A percentile compares a stretch with the other conserved stretches of the same genome.
Conservation (phyloP, 1,140 invertebrate species). For the Drosophila arawakana region DNA sequence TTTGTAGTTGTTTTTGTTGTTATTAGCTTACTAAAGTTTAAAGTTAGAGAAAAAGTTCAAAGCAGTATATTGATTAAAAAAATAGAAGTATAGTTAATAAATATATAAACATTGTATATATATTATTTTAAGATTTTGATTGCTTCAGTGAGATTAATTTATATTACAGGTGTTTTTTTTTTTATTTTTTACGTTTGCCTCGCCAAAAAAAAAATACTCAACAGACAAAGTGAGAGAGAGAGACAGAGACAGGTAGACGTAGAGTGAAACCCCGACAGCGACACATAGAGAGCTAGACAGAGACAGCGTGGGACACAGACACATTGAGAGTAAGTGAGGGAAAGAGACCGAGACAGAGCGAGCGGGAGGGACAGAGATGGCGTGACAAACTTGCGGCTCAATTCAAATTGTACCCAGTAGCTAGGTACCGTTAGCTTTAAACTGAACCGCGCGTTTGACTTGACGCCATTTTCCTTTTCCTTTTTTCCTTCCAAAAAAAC, state of each 20-base stretch:
- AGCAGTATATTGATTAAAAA: conserved; percentile 44
- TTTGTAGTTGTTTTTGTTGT: neutral
- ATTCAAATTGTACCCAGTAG: conserved; percentile 33
- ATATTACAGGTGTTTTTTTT: conserved; percentile 30
- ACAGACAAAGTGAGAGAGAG: conserved; percentile 7
- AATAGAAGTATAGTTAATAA: conserved; percentile 26
- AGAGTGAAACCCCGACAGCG: neutral
- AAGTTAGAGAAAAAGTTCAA: conserved; percentile 56
- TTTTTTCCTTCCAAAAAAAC: neutral
- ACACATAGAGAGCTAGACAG: neutral
- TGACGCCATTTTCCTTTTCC: conserved; percentile 4
- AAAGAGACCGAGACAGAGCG: neutral
- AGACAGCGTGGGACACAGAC: neutral
- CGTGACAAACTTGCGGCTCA: conserved; percentile 54
- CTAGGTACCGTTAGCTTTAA: conserved; percentile 18
- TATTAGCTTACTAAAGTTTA: conserved; percentile 36
- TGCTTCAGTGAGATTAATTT: conserved; percentile 34
- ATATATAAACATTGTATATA: conserved; percentile 40
- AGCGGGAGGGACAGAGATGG: neutral
- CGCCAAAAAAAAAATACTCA: conserved; percentile 16
- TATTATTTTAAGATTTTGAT: conserved; percentile 21
- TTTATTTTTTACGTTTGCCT: conserved; percentile 7
- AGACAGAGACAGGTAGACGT: neutral
- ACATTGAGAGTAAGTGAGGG: neutral
- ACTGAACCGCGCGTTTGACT: conserved; percentile 50